A percentile compares a stretch with the other conserved stretches of the same genome.
These are phyloP conservation scores for Cosmia pyralina DNA, from an alignment of 2,888 invertebrate species.

Conservation along the genomic window DNA sequence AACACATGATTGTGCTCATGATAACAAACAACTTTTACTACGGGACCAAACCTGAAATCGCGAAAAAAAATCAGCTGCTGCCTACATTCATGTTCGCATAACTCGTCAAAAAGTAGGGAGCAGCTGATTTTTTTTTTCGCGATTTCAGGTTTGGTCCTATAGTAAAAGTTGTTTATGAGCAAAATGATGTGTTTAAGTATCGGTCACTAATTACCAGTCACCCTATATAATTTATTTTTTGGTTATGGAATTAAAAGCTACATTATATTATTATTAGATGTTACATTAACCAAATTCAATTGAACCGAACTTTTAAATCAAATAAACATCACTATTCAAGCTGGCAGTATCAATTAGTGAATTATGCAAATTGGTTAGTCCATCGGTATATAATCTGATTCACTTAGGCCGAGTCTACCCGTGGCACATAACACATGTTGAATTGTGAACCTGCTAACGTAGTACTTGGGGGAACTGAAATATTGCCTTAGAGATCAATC, in stretches of 20 bases:
- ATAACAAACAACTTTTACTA: no score
- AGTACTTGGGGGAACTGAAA: neutral
- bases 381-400: conserved; percentile 61
- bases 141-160: no score
- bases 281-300: neutral
- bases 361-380: conserved; percentile 61
- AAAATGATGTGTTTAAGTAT: no score
- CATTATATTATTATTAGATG: neutral
- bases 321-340: conserved; percentile 38
- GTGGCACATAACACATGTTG: conserved; percentile 30
- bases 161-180: no score
- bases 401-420: conserved; percentile 42
- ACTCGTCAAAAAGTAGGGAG: no score
- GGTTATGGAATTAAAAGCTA: neutral
- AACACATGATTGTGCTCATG: no score
- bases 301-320: conserved; percentile 13
- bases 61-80: no score
- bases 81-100: no score
- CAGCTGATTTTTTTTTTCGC: no score
- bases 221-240: neutral
- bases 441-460: conserved; percentile 24
- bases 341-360: conserved; percentile 56
- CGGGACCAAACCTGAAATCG: no score
- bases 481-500: neutral
- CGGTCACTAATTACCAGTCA: no score